These are phyloP conservation scores for Platyscapa corneri DNA, from an alignment of 1,140 invertebrate species.

Conservation along the genomic window DNA sequence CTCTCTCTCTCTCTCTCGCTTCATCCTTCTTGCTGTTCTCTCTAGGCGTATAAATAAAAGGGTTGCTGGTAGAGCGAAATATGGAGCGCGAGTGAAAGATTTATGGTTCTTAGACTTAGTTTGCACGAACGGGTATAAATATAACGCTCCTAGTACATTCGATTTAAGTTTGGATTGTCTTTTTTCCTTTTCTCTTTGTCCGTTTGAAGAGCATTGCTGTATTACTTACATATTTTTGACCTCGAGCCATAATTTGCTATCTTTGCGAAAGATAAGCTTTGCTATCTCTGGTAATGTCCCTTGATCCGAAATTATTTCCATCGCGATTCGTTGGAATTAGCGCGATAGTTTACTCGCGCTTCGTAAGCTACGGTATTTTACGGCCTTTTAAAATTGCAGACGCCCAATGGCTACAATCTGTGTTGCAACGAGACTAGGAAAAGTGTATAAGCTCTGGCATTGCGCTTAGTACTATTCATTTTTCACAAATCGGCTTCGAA, in stretches of 20 bases:
- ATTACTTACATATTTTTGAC: not conserved
- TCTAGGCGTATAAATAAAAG: slow-evolving; percentile 6
- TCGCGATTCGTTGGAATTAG: no score
- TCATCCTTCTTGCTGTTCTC: not conserved
- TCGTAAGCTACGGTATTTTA: no score
- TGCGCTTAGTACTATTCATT: no score
- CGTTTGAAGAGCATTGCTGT: not conserved
- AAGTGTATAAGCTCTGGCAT: no score
- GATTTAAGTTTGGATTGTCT: slow-evolving; percentile 16
- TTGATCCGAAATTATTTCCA: no score
- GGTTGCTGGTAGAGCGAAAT: not conserved
- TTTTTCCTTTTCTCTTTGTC: no score
- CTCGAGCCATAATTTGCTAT: not conserved
- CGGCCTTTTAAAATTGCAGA: no score
- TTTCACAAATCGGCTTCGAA: no score
- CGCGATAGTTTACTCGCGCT: no score
- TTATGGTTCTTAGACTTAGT: slow-evolving; percentile 49
- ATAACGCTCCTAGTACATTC: not conserved
- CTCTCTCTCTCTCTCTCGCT: not conserved
- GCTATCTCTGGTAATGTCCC: not conserved
- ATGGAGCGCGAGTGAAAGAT: not conserved
- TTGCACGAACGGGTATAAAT: slow-evolving; percentile 8
- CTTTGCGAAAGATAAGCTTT: no score
- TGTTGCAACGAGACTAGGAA: no score
- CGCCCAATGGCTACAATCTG: no score